Evolutionary conservation across 1,140 invertebrate species (phyloP).

Genomic region (Protaetia brevitarsis): DNA sequence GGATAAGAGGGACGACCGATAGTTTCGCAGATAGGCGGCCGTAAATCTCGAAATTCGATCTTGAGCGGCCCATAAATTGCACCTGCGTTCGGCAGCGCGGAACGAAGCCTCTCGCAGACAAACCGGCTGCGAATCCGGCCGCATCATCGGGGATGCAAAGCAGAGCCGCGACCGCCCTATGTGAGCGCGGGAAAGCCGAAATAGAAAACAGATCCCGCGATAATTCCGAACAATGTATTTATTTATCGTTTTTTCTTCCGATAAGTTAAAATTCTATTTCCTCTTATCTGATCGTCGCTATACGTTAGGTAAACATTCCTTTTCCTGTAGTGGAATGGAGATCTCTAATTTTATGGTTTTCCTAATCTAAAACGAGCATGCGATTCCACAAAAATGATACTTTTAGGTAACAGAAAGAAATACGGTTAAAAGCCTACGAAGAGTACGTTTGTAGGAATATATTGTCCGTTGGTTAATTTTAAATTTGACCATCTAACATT

Average conservation of each 20-base stretch:
- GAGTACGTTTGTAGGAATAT: no score
- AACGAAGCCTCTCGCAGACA: background rate
- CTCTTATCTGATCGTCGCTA: background rate
- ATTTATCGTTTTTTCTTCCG: conserved; percentile 29
- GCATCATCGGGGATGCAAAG: conserved; percentile 27
- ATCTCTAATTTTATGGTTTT: no score
- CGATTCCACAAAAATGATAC: no score
- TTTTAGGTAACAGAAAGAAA: no score
- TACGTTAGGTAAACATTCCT: no score
- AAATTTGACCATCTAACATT: no score
- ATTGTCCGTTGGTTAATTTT: no score
- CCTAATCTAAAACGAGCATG: no score
- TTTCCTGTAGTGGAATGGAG: no score
- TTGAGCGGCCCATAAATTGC: conserved; percentile 46
- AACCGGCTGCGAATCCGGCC: conserved; percentile 31
- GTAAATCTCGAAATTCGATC: conserved; percentile 48
- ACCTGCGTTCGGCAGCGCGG: conserved; percentile 40
- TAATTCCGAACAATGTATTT: conserved; percentile 38
- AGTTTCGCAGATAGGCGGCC: conserved; percentile 42
- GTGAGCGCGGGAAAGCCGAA: background rate
- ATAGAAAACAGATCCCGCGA: conserved; percentile 36
- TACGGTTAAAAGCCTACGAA: no score
- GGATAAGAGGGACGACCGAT: conserved; percentile 42
- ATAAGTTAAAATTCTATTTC: background rate
- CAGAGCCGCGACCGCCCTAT: background rate